Percentiles rank a stretch among this genome's conserved stretches.
Evolutionary conservation across 2,113 vertebrate species (phyloP).

Genomic region (Mohoua ochrocephala): DNA sequence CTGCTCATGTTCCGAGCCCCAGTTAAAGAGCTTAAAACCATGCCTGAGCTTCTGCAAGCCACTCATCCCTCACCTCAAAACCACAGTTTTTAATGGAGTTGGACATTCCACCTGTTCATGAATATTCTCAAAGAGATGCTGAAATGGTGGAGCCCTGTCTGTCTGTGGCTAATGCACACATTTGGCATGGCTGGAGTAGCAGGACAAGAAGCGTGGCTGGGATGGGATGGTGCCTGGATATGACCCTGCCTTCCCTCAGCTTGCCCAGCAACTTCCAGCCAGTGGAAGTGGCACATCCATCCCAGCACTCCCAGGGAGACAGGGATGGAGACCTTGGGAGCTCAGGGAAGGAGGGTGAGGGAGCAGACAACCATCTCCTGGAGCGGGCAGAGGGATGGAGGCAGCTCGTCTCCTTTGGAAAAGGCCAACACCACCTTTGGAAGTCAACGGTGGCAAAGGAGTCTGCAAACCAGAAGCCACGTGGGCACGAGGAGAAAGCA

Average conservation of each 20-base stretch:
- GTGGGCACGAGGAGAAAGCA: fast-evolving
- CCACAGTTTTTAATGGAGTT: not conserved
- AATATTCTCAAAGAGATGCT: not conserved
- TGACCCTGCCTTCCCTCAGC: not conserved
- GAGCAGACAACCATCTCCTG: not conserved
- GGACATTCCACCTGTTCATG: not conserved
- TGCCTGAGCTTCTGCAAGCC: not conserved
- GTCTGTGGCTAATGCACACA: not conserved
- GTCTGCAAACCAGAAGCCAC: not conserved
- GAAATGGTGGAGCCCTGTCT: not conserved
- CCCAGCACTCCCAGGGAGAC: not conserved
- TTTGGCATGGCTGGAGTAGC: not conserved
- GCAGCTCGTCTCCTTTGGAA: not conserved
- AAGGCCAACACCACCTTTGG: not conserved
- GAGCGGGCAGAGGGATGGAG: not conserved
- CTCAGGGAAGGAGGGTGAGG: not conserved
- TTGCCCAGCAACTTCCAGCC: not conserved
- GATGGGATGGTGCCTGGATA: not conserved
- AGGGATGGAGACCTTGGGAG: not conserved
- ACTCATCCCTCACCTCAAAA: not conserved
- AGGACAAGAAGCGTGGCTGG: not conserved
- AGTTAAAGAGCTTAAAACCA: not conserved
- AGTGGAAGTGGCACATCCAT: not conserved
- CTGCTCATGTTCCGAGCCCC: not conserved
- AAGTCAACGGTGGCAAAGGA: not conserved